Percentiles rank a stretch among this genome's conserved stretches.
Evolutionary conservation across 2,797 vertebrate species (phyloP).

Genomic region (Novumbra hubbsi): DNA sequence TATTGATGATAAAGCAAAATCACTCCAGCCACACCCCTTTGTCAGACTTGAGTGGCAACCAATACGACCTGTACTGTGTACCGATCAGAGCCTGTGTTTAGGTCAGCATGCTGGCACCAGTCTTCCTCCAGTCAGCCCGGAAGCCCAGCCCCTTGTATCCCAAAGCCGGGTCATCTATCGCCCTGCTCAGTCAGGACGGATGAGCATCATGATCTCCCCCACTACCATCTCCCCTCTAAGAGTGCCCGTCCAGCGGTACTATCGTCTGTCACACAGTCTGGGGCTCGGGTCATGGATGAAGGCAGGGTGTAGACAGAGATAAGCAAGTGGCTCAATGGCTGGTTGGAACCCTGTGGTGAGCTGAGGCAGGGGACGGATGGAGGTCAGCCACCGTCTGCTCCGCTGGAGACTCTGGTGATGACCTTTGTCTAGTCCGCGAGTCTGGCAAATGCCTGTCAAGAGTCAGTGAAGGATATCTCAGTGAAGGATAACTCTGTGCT

Average conservation of each 20-base stretch:
- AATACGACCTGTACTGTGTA: conserved; percentile 21
- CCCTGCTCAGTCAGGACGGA: conserved; percentile 70
- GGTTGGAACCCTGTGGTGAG: conserved; percentile 39
- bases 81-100: conserved; percentile 55
- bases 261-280: not conserved
- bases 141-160: conserved; percentile 48
- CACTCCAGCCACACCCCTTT: not conserved
- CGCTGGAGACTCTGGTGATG: conserved; percentile 49
- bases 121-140: conserved; percentile 40
- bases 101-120: conserved; percentile 56
- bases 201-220: conserved; percentile 66
- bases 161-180: conserved; percentile 71
- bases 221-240: conserved; percentile 33
- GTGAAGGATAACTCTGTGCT: conserved; percentile 37
- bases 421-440: conserved; percentile 61
- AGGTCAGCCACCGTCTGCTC: conserved; percentile 51
- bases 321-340: not conserved
- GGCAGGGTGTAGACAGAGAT: not conserved
- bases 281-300: conserved; percentile 38
- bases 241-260: conserved; percentile 38
- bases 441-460: conserved; percentile 49
- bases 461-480: conserved; percentile 25
- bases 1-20: not conserved
- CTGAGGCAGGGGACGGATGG: conserved; percentile 39
- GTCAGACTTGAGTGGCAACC: conserved; percentile 20